phyloP scores from a whole-genome alignment of 2,113 vertebrate species.

The Nycticorax nycticorax region DNA sequence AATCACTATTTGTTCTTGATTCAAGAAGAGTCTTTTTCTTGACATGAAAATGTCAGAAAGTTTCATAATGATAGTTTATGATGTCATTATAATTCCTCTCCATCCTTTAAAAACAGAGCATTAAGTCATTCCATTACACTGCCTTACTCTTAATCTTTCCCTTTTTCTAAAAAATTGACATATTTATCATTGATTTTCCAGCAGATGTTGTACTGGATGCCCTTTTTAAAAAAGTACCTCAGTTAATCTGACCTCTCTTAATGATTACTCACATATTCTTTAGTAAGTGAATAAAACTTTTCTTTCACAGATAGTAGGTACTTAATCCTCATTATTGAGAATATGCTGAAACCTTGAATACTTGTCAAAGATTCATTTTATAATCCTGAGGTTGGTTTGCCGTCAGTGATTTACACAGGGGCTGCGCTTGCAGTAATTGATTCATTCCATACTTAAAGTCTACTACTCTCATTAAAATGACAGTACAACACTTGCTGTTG shows the following conservation, averaged over 20 bases:
- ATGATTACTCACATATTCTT: slow-evolving; percentile 68
- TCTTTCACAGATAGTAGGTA: slow-evolving; percentile 65
- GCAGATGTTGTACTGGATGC: slow-evolving; percentile 56
- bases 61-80: slow-evolving; percentile 58
- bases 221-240: slow-evolving; percentile 34
- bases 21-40: slow-evolving; percentile 51
- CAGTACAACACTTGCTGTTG: slow-evolving; percentile 58
- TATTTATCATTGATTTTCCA: slow-evolving; percentile 69
- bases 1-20: slow-evolving; percentile 48
- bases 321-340: slow-evolving; percentile 76
- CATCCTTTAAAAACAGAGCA: slow-evolving; percentile 57
- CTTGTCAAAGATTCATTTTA: slow-evolving; percentile 74
- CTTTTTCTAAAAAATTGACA: slow-evolving; percentile 43
- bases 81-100: slow-evolving; percentile 46
- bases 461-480: slow-evolving; percentile 71
- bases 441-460: slow-evolving; percentile 73
- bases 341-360: slow-evolving; percentile 72
- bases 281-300: slow-evolving; percentile 75
- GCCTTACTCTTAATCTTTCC: slow-evolving; percentile 42
- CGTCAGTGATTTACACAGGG: slow-evolving; percentile 63
- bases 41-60: slow-evolving; percentile 63
- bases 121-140: slow-evolving; percentile 49
- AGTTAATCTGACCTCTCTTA: slow-evolving; percentile 65
- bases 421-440: slow-evolving; percentile 74
- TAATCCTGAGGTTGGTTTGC: slow-evolving; percentile 72